These are phyloP conservation scores for Pachypanchax playfairii DNA, from an alignment of 2,113 vertebrate genomes.

Conservation along the genomic window DNA sequence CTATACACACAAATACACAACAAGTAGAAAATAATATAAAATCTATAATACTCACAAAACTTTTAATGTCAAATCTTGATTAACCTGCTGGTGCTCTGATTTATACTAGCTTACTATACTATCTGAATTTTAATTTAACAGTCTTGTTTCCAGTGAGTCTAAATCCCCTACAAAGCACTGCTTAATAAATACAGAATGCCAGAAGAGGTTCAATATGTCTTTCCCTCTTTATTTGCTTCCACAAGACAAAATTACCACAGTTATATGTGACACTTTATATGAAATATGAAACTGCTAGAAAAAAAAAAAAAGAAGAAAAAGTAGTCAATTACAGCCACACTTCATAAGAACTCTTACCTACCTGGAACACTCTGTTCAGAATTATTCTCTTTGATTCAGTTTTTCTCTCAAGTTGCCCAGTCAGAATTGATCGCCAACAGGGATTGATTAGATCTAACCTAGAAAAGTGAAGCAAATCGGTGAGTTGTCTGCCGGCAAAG, in stretches of 20 bases:
- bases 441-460: conserved; percentile 61
- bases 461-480: conserved; percentile 49
- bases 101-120: not conserved
- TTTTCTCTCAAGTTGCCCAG: conserved; percentile 45
- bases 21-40: too few relatives aligned
- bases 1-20: not conserved
- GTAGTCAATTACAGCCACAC: not conserved
- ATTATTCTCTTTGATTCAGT: conserved; percentile 50
- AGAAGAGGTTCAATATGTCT: not conserved
- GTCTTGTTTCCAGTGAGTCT: not conserved
- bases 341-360: not conserved
- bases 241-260: not conserved
- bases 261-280: not conserved
- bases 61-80: not conserved
- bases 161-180: not conserved
- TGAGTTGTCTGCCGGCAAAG: conserved; percentile 31
- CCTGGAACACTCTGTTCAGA: conserved; percentile 13
- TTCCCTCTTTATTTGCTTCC: not conserved
- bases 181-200: not conserved
- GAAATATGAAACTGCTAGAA: not conserved
- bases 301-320: not conserved
- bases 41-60: too few relatives aligned
- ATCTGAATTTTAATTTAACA: conserved; percentile 11
- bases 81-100: conserved; percentile 12
- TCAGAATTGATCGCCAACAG: conserved; percentile 59